Conservation (phyloP, 2,888 invertebrate genomes). For the Drymonia ruficornis region DNA sequence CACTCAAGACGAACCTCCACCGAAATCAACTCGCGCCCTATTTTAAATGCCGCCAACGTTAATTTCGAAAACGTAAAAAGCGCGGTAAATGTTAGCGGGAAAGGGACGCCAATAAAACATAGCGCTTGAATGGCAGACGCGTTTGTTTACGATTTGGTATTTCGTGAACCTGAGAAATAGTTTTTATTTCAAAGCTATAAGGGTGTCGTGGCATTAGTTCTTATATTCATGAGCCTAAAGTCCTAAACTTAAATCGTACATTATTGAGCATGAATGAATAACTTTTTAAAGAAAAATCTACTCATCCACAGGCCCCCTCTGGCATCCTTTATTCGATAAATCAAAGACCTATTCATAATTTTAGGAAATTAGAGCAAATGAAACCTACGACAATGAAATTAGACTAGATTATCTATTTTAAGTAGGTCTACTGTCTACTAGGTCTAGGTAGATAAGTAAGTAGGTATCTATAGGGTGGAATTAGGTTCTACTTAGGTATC, state of each 20-base stretch:
- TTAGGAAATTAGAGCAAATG: too few species aligned
- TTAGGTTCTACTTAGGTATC: too few species aligned
- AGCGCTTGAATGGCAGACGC: slow-evolving; percentile 70
- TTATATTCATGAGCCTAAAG: slow-evolving; percentile 61
- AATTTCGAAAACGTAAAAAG: slow-evolving; percentile 76
- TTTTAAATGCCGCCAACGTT: slow-evolving; percentile 83
- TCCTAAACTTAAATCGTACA: slow-evolving; percentile 55
- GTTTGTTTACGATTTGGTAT: slow-evolving; percentile 82
- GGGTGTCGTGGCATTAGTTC: slow-evolving; percentile 59
- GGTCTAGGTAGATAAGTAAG: too few species aligned
- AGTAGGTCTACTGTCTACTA: too few species aligned
- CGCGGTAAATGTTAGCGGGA: slow-evolving; percentile 80
- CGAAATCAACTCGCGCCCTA: slow-evolving; percentile 79
- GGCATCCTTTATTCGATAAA: too few species aligned
- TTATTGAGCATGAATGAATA: slow-evolving; percentile 34
- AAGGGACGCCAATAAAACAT: slow-evolving; percentile 84
- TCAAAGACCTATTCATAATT: too few species aligned
- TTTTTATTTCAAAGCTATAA: slow-evolving; percentile 75
- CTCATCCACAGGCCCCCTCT: too few species aligned
- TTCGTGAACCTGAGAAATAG: slow-evolving; percentile 73
- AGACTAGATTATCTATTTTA: too few species aligned
- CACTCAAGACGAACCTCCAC: slow-evolving; percentile 70
- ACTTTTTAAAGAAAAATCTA: background rate
- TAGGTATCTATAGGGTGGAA: too few species aligned
- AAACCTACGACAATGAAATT: too few species aligned